These are phyloP conservation scores for Glossophaga mutica DNA, from an alignment of 2,797 vertebrate genomes.

Conservation along the genomic window DNA sequence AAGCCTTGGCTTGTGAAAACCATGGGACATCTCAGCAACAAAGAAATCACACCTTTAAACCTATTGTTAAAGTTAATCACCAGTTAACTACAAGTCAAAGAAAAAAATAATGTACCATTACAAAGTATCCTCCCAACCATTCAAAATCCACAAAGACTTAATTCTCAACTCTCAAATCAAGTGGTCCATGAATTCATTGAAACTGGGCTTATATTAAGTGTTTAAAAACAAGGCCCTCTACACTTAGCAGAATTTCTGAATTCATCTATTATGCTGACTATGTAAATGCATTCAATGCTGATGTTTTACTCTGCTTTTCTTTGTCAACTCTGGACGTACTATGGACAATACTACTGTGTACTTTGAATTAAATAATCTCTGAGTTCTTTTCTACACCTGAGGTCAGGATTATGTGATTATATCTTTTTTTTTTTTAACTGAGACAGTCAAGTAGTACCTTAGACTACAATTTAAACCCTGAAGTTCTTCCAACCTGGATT, in stretches of 20 bases:
- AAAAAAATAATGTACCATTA: not conserved
- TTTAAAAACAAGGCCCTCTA: not conserved
- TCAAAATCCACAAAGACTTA: not conserved
- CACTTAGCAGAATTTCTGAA: not conserved
- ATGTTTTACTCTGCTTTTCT: slow-evolving; percentile 6
- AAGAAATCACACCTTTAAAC: not conserved
- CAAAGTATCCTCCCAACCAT: not conserved
- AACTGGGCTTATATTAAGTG: not conserved
- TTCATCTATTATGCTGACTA: not conserved
- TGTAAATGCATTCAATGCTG: not conserved
- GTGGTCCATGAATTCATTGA: not conserved
- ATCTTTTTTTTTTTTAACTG: not conserved
- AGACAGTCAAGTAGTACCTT: not conserved
- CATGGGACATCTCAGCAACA: not conserved
- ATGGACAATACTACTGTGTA: not conserved
- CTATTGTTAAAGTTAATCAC: not conserved
- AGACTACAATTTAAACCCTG: not conserved
- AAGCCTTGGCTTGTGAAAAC: not conserved
- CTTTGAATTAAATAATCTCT: slow-evolving; percentile 25
- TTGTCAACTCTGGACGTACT: not conserved
- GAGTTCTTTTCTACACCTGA: not conserved
- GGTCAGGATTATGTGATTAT: not conserved
- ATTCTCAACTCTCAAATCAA: not conserved
- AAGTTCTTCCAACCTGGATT: not conserved
- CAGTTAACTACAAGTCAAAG: not conserved